These are phyloP conservation scores for Frankliniella intonsa DNA, from an alignment of 2,888 invertebrate genomes.

Conservation along the genomic window DNA sequence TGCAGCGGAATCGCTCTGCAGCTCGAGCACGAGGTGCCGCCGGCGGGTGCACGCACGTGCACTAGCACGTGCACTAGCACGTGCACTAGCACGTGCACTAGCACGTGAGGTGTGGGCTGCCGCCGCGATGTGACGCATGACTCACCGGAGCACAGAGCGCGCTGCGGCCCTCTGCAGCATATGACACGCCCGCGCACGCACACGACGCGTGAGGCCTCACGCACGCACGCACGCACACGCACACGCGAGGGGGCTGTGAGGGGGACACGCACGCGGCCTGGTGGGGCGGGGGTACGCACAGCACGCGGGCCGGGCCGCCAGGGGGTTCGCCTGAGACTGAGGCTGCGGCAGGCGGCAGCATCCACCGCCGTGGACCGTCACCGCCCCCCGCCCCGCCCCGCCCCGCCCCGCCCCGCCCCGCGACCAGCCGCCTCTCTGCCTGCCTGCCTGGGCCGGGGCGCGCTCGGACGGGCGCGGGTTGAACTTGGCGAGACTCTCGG, in stretches of 20 bases:
- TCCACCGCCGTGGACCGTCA: background rate
- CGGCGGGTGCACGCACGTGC: background rate
- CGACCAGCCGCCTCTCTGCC: background rate
- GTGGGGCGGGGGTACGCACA: background rate
- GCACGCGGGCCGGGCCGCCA: background rate
- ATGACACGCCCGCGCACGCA: background rate
- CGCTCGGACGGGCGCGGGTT: background rate
- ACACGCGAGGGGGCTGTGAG: background rate
- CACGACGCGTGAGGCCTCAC: background rate
- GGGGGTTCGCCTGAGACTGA: background rate
- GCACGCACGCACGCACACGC: background rate
- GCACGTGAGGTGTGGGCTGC: too few relatives aligned
- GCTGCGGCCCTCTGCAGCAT: background rate
- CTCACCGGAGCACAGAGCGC: background rate
- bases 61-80: background rate
- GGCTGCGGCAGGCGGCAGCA: too few relatives aligned
- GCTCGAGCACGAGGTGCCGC: too few relatives aligned
- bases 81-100: background rate
- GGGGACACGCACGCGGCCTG: background rate
- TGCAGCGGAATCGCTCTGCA: too few relatives aligned
- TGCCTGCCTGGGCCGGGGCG: background rate
- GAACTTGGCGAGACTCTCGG: too few relatives aligned
- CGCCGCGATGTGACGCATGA: too few relatives aligned
- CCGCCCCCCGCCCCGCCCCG: background rate
- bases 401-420: background rate